Evolutionary conservation across 2,113 vertebrate genomes (phyloP).

Genomic region (Macaca mulatta): DNA sequence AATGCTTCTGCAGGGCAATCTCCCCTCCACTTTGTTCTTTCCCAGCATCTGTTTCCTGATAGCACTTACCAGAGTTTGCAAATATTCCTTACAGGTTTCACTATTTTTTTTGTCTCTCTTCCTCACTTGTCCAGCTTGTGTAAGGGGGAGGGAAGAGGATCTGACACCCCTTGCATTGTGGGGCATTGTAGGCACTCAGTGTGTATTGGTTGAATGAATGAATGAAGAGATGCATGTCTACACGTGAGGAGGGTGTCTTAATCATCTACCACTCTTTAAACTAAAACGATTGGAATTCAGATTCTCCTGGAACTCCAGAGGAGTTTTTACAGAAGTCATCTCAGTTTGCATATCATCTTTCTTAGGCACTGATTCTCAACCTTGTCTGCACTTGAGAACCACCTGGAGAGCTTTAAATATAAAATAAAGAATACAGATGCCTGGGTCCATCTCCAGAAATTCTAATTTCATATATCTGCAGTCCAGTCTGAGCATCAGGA

Average conservation of each 20-base stretch:
- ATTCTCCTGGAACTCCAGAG: background rate
- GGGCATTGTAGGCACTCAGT: background rate
- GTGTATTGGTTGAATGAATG: background rate
- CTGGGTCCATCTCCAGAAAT: background rate
- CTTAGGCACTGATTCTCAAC: background rate
- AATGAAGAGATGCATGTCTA: background rate
- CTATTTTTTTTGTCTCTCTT: background rate
- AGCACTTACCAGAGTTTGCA: background rate
- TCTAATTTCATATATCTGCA: background rate
- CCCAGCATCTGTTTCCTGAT: background rate
- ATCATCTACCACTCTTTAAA: background rate
- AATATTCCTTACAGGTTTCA: background rate
- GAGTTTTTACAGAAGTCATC: background rate
- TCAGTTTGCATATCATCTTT: background rate
- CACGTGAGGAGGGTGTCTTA: background rate
- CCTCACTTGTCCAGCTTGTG: background rate
- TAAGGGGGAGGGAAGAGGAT: background rate
- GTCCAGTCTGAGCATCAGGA: background rate
- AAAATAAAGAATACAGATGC: background rate
- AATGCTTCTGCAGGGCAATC: background rate
- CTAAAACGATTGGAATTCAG: background rate
- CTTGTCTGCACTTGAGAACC: background rate
- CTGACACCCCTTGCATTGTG: background rate
- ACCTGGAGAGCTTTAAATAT: conserved; percentile 15
- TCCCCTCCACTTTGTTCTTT: background rate